Conservation (phyloP, 2,888 invertebrate species). For the Leptura quadrifasciata region DNA sequence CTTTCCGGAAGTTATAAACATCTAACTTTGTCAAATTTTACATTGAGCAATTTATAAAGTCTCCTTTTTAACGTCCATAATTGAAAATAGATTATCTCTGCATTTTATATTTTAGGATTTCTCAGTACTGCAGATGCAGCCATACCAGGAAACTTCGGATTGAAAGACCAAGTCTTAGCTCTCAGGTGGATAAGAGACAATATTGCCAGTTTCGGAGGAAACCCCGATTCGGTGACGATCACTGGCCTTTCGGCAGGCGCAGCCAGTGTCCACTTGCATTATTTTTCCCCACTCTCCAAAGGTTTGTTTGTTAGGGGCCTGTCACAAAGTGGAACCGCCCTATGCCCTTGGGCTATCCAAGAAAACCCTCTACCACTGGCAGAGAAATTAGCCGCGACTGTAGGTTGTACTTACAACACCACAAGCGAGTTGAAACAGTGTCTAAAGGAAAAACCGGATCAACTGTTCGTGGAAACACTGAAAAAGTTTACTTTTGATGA, state of each 20-base stretch:
- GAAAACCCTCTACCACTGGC: constrained; percentile 78
- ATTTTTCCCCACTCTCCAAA: constrained; percentile 66
- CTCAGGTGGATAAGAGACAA: constrained; percentile 68
- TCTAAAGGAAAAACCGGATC: constrained; percentile 68
- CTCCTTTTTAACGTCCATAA: too few species aligned
- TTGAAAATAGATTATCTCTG: too few species aligned
- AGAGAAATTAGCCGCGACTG: constrained; percentile 76
- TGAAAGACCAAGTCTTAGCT: constrained; percentile 69
- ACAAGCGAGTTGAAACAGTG: constrained; percentile 79
- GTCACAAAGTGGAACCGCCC: constrained; percentile 82
- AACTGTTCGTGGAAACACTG: background rate
- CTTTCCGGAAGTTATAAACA: too few species aligned
- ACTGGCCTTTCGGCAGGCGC: constrained; percentile 69
- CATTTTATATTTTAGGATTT: constrained; percentile 63
- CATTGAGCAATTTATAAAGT: too few species aligned
- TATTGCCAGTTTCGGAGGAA: constrained; percentile 68
- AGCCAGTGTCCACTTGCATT: constrained; percentile 69
- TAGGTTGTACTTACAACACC: constrained; percentile 78
- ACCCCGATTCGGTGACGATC: constrained; percentile 68
- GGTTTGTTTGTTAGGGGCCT: constrained; percentile 74
- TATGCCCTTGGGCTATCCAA: constrained; percentile 76
- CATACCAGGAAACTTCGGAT: constrained; percentile 69
- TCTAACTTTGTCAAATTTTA: too few species aligned
- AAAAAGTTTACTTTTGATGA: constrained; percentile 68
- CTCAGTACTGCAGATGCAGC: constrained; percentile 68